Conservation (phyloP, 2,888 invertebrate species). For the Hirtodrosophila trivittata region DNA sequence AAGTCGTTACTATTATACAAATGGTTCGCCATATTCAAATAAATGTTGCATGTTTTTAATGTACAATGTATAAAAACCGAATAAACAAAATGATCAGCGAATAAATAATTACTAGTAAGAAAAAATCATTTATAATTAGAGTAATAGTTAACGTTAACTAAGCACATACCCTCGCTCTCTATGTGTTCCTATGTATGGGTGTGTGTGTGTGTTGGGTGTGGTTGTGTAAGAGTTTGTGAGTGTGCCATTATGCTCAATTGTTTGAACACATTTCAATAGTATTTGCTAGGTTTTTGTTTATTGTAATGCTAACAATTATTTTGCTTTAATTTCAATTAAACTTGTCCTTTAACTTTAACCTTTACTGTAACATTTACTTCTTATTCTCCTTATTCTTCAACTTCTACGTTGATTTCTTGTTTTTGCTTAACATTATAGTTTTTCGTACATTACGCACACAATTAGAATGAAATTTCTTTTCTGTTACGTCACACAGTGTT, state of each 20-base stretch:
- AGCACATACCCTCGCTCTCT: constrained; percentile 45
- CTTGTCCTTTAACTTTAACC: not conserved
- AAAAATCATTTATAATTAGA: constrained; percentile 52
- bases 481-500: constrained; percentile 14
- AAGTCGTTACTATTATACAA: constrained; percentile 17
- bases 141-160: constrained; percentile 67
- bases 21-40: constrained; percentile 36
- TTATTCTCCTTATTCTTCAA: too few relatives aligned
- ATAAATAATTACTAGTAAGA: constrained; percentile 63
- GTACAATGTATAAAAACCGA: constrained; percentile 44
- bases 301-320: constrained; percentile 48
- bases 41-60: constrained; percentile 23
- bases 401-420: constrained; percentile 6
- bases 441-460: constrained; percentile 29
- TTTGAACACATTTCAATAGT: constrained; percentile 63
- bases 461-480: constrained; percentile 14
- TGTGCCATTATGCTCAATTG: constrained; percentile 62
- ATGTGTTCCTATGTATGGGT: not conserved
- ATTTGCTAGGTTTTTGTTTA: constrained; percentile 46
- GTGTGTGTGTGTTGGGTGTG: constrained; percentile 1
- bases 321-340: constrained; percentile 9
- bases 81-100: constrained; percentile 62
- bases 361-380: not conserved
- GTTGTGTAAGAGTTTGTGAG: constrained; percentile 1
- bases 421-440: constrained; percentile 35